phyloP scores from a whole-genome alignment of 1,140 invertebrate genomes.

The Drosophila mojavensis region DNA sequence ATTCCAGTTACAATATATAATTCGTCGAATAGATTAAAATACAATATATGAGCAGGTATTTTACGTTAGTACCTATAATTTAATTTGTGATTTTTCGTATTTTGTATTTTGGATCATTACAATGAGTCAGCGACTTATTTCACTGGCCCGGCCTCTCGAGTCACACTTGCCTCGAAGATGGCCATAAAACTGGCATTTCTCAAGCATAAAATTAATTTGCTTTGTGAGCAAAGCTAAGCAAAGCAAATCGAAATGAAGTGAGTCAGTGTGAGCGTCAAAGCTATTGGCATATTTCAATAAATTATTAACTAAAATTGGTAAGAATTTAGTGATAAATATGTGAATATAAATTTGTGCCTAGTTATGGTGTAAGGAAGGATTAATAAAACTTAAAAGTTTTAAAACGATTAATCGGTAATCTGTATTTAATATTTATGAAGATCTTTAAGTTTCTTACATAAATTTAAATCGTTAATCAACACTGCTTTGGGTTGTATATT shows the following conservation, averaged over 20 bases:
- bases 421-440: too few relatives aligned
- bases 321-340: neutral
- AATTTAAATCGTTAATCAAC: too few relatives aligned
- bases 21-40: slow-evolving; percentile 7
- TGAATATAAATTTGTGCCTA: neutral
- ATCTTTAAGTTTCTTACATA: too few relatives aligned
- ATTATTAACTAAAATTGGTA: slow-evolving; percentile 13
- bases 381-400: too few relatives aligned
- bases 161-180: slow-evolving; percentile 37
- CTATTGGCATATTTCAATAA: slow-evolving; percentile 7
- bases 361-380: too few relatives aligned
- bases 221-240: slow-evolving; percentile 1
- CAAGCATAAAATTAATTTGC: slow-evolving; percentile 27
- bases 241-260: neutral
- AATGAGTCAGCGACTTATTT: slow-evolving; percentile 30
- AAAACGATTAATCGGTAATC: too few relatives aligned
- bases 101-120: slow-evolving; percentile 11
- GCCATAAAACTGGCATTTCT: slow-evolving; percentile 22
- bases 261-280: slow-evolving; percentile 3
- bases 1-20: neutral
- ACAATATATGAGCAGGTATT: neutral
- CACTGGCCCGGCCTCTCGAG: slow-evolving; percentile 1
- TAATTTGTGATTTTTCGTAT: neutral
- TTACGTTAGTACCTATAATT: slow-evolving; percentile 3
- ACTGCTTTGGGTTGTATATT: too few relatives aligned